phyloP scores from a whole-genome alignment of 2,797 vertebrate genomes.

The Phalloptychus januarius region DNA sequence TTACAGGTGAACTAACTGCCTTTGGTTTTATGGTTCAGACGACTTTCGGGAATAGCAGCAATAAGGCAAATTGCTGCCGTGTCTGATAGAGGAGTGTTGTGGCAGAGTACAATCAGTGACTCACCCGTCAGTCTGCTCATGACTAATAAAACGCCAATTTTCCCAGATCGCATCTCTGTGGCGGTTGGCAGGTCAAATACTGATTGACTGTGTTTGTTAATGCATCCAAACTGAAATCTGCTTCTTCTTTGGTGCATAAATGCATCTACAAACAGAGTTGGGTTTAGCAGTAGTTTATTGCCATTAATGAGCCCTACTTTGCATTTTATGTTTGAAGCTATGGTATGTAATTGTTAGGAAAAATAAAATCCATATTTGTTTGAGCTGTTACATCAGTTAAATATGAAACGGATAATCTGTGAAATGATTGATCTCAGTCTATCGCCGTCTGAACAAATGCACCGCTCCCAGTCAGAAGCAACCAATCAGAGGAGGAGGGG shows the following conservation, averaged over 20 bases:
- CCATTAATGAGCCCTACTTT: background rate
- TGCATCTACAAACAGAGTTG: background rate
- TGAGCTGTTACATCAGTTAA: no score
- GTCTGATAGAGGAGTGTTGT: background rate
- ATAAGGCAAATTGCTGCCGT: background rate
- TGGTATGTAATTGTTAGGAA: no score
- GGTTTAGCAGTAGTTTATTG: background rate
- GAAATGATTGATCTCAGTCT: no score
- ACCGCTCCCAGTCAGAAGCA: no score
- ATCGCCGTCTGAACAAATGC: no score
- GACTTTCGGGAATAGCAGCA: conserved; percentile 45
- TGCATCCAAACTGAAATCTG: background rate
- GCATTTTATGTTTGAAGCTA: no score
- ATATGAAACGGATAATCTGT: no score
- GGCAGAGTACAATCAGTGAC: background rate
- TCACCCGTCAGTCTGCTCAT: background rate
- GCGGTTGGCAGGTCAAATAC: background rate
- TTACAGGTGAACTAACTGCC: conserved; percentile 37
- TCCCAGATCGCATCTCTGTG: background rate
- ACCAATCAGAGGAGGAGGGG: no score
- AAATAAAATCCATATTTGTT: no score
- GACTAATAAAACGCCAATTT: background rate
- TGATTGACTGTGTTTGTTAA: background rate
- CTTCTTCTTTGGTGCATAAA: background rate
- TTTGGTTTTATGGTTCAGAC: conserved; percentile 33